Evolutionary conservation across 2,888 invertebrate species (phyloP).

Genomic region (Cerastoderma edule): DNA sequence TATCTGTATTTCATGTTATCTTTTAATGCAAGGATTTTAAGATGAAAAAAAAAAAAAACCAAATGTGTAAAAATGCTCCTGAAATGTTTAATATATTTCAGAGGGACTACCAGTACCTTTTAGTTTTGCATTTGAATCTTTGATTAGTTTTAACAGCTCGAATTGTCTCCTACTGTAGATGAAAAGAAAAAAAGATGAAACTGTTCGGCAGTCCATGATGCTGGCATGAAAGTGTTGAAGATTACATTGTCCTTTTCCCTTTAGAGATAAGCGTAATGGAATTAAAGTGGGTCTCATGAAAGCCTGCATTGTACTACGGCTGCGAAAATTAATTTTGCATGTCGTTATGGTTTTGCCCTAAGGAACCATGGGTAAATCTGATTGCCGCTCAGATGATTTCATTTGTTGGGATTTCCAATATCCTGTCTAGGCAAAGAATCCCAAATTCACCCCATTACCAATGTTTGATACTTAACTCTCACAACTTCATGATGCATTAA

Average conservation of each 20-base stretch:
- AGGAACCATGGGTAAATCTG: conserved; percentile 25
- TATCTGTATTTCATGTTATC: too few species aligned
- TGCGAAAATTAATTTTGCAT: conserved; percentile 25
- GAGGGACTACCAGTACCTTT: too few species aligned
- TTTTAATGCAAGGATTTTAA: too few species aligned
- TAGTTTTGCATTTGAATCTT: too few species aligned
- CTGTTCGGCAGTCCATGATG: background rate
- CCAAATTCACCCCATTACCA: too few species aligned
- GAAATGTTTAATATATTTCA: too few species aligned
- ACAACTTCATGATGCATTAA: too few species aligned
- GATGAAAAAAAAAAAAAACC: too few species aligned
- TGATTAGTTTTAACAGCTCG: background rate
- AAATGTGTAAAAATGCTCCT: too few species aligned
- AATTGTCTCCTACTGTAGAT: background rate
- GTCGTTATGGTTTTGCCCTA: conserved; percentile 17
- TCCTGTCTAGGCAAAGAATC: conserved; percentile 23
- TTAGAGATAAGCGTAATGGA: conserved; percentile 15
- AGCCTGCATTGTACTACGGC: conserved; percentile 17
- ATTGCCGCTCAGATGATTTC: conserved; percentile 26
- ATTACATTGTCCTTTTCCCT: conserved; percentile 15
- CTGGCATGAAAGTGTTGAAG: background rate
- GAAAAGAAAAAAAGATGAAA: background rate
- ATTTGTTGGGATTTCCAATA: conserved; percentile 28
- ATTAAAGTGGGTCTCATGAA: conserved; percentile 15
- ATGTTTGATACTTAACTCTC: too few species aligned